A percentile compares a stretch with the other conserved stretches of the same genome.
These are phyloP conservation scores for Oscarella lobularis DNA, from an alignment of 37 sponge, comb jelly and placozoan genomes.

Conservation along the genomic window DNA sequence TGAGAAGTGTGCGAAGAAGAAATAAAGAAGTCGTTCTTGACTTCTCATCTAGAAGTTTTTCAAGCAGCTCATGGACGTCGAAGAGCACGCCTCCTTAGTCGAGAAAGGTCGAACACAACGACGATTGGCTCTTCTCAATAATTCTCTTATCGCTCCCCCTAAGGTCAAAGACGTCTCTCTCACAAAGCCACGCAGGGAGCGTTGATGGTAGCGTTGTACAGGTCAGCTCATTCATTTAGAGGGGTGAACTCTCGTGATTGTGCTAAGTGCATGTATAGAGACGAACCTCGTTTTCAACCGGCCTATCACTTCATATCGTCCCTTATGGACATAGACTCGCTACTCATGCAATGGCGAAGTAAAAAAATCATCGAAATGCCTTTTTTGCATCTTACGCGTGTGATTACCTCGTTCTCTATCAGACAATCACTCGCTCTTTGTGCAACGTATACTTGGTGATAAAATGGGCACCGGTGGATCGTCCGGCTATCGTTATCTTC, in stretches of 20 bases:
- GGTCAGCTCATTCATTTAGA: slow-evolving; percentile 16
- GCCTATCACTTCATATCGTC: slow-evolving; percentile 21
- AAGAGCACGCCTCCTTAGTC: not conserved
- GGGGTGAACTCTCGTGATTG: not conserved
- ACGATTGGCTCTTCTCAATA: too few species aligned
- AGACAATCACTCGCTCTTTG: slow-evolving; percentile 37
- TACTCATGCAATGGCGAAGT: slow-evolving; percentile 45
- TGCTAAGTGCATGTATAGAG: slow-evolving; percentile 10
- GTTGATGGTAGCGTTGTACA: slow-evolving; percentile 39
- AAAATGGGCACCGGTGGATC: slow-evolving; percentile 46
- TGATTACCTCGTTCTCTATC: not conserved
- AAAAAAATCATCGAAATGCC: too few species aligned
- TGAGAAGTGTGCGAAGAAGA: too few species aligned
- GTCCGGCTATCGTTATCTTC: slow-evolving; percentile 39
- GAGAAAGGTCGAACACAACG: not conserved
- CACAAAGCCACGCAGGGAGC: slow-evolving; percentile 40
- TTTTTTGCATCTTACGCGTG: too few species aligned
- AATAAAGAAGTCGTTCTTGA: too few species aligned
- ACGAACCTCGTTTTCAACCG: slow-evolving; percentile 36
- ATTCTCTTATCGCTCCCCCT: too few species aligned
- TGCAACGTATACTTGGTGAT: slow-evolving; percentile 38
- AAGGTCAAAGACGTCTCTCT: slow-evolving; percentile 26
- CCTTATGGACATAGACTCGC: slow-evolving; percentile 32
- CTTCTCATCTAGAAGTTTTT: not conserved
- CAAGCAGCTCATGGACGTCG: not conserved